Evolutionary conservation across 2,113 vertebrate genomes (phyloP).

Genomic region (Emberiza fucata): DNA sequence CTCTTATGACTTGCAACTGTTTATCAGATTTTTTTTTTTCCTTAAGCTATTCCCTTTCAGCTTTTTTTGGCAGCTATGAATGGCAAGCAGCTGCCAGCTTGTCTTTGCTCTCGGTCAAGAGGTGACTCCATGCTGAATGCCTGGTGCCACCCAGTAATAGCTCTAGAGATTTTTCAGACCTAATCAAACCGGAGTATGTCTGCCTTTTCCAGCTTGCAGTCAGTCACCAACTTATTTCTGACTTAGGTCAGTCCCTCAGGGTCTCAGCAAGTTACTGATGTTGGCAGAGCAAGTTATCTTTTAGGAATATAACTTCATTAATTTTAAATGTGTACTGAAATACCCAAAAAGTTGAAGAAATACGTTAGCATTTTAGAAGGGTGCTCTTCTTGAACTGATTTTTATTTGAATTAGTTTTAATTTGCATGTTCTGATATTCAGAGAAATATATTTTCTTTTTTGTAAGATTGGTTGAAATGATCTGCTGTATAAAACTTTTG

Average conservation of each 20-base stretch:
- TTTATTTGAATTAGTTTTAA: neutral
- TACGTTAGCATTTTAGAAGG: neutral
- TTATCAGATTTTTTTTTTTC: neutral
- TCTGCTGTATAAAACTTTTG: neutral
- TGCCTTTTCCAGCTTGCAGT: constrained; percentile 16
- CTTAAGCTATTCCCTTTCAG: neutral
- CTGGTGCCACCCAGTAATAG: constrained; percentile 36
- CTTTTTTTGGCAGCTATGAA: constrained; percentile 9
- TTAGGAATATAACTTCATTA: neutral
- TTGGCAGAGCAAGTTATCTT: neutral
- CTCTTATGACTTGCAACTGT: neutral
- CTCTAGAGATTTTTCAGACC: constrained; percentile 45
- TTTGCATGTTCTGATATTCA: neutral
- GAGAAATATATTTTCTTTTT: neutral
- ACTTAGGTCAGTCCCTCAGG: constrained; percentile 15
- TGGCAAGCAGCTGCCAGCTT: constrained; percentile 46
- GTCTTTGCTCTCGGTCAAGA: constrained; percentile 37
- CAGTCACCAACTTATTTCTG: constrained; percentile 32
- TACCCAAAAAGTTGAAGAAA: neutral
- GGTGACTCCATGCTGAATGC: constrained; percentile 20
- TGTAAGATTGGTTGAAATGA: neutral
- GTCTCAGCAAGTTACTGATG: constrained; percentile 5
- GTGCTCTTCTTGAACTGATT: neutral
- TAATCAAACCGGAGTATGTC: constrained; percentile 33
- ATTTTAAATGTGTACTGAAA: neutral